Evolutionary conservation across 1,140 invertebrate genomes (phyloP), one percentile per base, ranked within the genome.

Genomic region (Holcopasites calliopsidis): DNA sequence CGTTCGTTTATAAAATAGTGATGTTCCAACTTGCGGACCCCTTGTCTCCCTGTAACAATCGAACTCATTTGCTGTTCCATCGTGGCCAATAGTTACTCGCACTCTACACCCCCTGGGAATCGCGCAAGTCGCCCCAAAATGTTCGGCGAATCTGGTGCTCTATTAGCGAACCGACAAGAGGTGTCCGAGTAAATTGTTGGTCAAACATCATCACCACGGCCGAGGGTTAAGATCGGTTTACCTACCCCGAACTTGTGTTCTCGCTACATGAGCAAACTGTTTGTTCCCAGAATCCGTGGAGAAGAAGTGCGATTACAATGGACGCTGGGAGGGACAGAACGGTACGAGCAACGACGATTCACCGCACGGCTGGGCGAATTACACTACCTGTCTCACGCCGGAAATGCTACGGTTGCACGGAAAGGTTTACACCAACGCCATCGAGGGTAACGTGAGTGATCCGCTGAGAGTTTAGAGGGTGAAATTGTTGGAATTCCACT

Each of bases 301-400:
- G 79, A 95, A 96, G 80, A 93, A 92, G 33, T 98, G 97, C 85
- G 94, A 93, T 2, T 82, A 92, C 2, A 93, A 95, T 23, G 97
- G 97, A 0, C 90, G 90, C 2, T 98, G 97, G 97, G 93, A 94
- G 76, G 93, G 93, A 13, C 92, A 92, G n/a, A 83, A 77, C 42
- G 87, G 85, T 0, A 85, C 88, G 5, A 88, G 79, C 23, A 76
- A 83, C 28, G 81, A 80, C 16, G 86, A 90, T 38, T 84, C 85
- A 1, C 82, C 85, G 1, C 92, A 92, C 7, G 97, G 97, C 1
- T 98, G 96, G 95, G 97, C 97, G 6, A 97, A 98, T 89, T 98
- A 97, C 86, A 96, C 95, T 0, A 93, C 94, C 0, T 98, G 97
- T 85, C 96, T 96, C 86, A 95, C 95, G 2, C 93, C 94, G 1